Evolutionary conservation across 2,797 vertebrate species (phyloP).

Genomic region (Phoebastria nigripes): DNA sequence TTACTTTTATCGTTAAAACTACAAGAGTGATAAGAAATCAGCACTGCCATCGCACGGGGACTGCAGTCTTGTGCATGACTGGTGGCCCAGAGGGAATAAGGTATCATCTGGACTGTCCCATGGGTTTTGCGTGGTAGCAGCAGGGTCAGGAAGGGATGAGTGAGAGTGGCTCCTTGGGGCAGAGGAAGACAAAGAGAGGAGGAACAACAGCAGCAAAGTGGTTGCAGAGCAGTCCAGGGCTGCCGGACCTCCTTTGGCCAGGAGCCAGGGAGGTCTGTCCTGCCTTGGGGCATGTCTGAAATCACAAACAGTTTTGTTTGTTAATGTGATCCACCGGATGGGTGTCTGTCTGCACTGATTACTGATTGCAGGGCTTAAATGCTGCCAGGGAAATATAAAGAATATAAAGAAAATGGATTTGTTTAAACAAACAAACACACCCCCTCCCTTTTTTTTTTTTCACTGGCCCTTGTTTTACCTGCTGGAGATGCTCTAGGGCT

Average conservation of each 20-base stretch:
- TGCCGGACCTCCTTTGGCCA: fast-evolving
- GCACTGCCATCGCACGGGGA: fast-evolving
- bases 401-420: neutral
- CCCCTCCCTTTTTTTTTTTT: too few species aligned
- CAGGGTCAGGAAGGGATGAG: neutral
- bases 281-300: fast-evolving
- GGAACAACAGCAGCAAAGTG: neutral
- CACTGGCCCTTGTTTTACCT: neutral
- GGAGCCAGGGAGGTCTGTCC: neutral
- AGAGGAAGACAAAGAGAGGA: neutral
- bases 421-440: neutral
- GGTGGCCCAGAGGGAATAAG: neutral
- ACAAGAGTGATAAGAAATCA: neutral
- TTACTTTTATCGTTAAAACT: neutral
- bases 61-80: neutral
- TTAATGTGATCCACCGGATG: neutral
- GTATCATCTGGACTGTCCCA: neutral
- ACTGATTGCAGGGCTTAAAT: neutral
- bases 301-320: neutral
- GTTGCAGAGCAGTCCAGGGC: neutral
- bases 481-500: neutral
- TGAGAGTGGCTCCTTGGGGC: neutral
- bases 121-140: neutral
- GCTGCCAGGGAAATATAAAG: neutral
- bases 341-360: neutral